Conservation (phyloP, 2,888 invertebrate genomes). For the Acleris emargana region DNA sequence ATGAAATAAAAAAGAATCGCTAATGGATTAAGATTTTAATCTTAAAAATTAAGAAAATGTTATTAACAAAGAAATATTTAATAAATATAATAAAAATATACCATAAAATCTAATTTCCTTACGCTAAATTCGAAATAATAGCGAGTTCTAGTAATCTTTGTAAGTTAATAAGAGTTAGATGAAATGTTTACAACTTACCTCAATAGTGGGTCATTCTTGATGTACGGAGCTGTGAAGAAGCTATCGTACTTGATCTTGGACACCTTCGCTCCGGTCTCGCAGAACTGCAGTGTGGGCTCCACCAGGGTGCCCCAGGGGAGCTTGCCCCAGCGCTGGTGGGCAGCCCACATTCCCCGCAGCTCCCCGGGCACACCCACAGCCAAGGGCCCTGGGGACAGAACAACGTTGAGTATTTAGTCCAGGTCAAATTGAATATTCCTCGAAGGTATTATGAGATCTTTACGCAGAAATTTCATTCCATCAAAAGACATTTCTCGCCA, state of each 20-base stretch:
- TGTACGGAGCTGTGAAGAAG: slow-evolving; percentile 65
- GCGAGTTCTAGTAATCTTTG: no score
- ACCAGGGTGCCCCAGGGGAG: slow-evolving; percentile 89
- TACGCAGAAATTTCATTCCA: no score
- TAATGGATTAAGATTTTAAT: no score
- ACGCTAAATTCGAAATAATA: no score
- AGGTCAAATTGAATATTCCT: no score
- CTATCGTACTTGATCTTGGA: slow-evolving; percentile 84
- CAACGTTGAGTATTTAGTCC: not conserved
- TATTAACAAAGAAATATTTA: no score
- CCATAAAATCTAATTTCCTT: no score
- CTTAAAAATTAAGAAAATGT: no score
- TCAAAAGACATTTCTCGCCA: no score
- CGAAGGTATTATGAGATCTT: no score
- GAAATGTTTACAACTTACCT: slow-evolving; percentile 62
- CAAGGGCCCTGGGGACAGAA: slow-evolving; percentile 79
- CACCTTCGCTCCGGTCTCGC: slow-evolving; percentile 85
- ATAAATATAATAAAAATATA: no score
- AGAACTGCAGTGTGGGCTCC: slow-evolving; percentile 85
- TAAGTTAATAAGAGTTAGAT: not conserved
- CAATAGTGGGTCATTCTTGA: slow-evolving; percentile 79
- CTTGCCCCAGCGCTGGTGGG: slow-evolving; percentile 88
- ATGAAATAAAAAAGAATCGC: no score
- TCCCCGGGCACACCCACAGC: slow-evolving; percentile 93
- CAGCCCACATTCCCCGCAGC: slow-evolving; percentile 89